Evolutionary conservation across 2,888 invertebrate genomes (phyloP).

Genomic region (Horisme vitalbata): DNA sequence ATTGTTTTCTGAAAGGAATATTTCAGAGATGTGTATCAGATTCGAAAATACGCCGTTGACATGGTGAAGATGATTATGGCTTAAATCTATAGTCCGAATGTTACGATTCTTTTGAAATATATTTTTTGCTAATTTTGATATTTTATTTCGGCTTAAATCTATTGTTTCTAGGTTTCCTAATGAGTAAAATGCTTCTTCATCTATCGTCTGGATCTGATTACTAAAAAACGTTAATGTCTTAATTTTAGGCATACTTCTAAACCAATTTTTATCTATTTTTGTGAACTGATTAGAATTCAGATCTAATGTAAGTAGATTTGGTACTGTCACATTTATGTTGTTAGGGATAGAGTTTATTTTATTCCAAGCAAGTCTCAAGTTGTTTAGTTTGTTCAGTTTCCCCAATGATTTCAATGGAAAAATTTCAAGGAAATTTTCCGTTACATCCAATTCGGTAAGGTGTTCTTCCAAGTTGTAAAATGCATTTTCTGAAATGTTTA

Average conservation of each 20-base stretch:
- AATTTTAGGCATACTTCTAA: constrained; percentile 90
- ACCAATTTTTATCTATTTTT: constrained; percentile 89
- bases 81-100: constrained; percentile 91
- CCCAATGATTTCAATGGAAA: constrained; percentile 92
- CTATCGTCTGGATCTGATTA: constrained; percentile 90
- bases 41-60: constrained; percentile 92
- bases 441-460: constrained; percentile 91
- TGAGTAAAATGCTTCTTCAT: constrained; percentile 89
- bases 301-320: constrained; percentile 89
- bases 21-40: constrained; percentile 89
- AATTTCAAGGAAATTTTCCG: constrained; percentile 91
- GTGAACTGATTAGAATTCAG: constrained; percentile 93
- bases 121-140: constrained; percentile 87
- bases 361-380: constrained; percentile 91
- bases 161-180: constrained; percentile 90
- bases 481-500: constrained; percentile 91
- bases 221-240: constrained; percentile 92
- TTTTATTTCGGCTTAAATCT: constrained; percentile 94
- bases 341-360: constrained; percentile 90
- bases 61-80: constrained; percentile 94
- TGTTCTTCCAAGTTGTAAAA: constrained; percentile 90
- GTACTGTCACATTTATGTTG: constrained; percentile 87
- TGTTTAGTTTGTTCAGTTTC: constrained; percentile 87
- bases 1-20: constrained; percentile 94
- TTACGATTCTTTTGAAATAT: constrained; percentile 90